Percentiles rank a stretch among this genome's conserved stretches.
Evolutionary conservation across 2,113 vertebrate species (phyloP).

Genomic region (Gallinago media): DNA sequence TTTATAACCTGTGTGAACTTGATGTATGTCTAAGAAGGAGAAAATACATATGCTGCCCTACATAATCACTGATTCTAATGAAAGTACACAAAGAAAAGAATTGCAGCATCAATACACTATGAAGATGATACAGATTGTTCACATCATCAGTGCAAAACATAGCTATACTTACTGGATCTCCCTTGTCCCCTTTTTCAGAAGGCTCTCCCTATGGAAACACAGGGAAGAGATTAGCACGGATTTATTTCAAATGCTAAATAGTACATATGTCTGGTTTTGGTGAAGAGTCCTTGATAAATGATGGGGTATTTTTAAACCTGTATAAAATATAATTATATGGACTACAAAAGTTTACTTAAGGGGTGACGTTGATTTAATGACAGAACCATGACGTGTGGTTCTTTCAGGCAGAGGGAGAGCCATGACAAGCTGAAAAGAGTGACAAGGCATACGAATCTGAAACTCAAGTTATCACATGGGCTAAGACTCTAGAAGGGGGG

Average conservation of each 20-base stretch:
- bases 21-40: not conserved
- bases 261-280: not conserved
- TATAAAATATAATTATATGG: not conserved
- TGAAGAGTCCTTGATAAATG: not conserved
- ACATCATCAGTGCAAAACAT: not conserved
- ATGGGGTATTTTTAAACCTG: not conserved
- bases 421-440: not conserved
- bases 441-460: not conserved
- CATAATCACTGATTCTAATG: not conserved
- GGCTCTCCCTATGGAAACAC: constrained; percentile 62
- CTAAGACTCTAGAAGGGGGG: no score
- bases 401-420: not conserved
- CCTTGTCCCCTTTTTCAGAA: constrained; percentile 85
- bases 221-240: not conserved
- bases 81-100: not conserved
- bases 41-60: not conserved
- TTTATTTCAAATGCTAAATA: not conserved
- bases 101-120: not conserved
- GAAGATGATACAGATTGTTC: not conserved
- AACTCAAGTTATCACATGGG: no score
- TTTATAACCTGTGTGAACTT: not conserved
- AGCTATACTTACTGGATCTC: constrained; percentile 83
- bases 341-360: not conserved
- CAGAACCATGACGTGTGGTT: not conserved
- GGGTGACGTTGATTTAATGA: not conserved